A percentile compares a stretch with the other conserved stretches of the same genome.
Conservation (phyloP, 2,113 vertebrate species). For the Calonectris borealis region DNA sequence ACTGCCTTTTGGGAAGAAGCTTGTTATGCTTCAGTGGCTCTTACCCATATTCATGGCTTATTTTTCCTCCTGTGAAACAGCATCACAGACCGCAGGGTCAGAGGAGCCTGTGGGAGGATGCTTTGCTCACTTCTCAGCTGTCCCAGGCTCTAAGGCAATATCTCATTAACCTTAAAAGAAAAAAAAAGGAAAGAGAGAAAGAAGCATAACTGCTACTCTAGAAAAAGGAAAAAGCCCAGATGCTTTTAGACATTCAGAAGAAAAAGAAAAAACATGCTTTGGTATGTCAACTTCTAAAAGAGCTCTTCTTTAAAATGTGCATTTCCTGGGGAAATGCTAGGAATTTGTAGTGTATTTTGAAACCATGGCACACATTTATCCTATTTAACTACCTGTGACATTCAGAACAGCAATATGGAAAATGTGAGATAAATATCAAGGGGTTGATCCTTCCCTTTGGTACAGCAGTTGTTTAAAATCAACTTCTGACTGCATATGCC, state of each 20-base stretch:
- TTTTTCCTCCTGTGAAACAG: background rate
- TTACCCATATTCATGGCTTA: background rate
- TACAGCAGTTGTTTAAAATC: background rate
- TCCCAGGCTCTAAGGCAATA: background rate
- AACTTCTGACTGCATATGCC: background rate
- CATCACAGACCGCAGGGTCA: background rate
- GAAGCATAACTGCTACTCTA: background rate
- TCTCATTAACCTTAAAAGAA: background rate
- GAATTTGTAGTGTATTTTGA: background rate
- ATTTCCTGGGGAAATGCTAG: background rate
- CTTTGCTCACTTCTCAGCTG: background rate
- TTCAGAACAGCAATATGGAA: background rate
- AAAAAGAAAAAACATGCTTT: background rate
- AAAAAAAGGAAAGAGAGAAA: background rate
- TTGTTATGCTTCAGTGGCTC: background rate
- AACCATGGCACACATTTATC: background rate
- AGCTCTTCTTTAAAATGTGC: background rate
- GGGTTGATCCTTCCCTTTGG: background rate
- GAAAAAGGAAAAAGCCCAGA: background rate
- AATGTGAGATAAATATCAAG: slow-evolving; percentile 2
- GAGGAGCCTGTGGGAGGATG: background rate
- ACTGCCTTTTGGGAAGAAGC: background rate
- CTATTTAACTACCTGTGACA: background rate
- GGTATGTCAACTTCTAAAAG: background rate
- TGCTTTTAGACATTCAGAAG: background rate